These are phyloP conservation scores for Henricia sp. DNA, from an alignment of 53 echinoderm and acorn worm species.

Conservation along the genomic window DNA sequence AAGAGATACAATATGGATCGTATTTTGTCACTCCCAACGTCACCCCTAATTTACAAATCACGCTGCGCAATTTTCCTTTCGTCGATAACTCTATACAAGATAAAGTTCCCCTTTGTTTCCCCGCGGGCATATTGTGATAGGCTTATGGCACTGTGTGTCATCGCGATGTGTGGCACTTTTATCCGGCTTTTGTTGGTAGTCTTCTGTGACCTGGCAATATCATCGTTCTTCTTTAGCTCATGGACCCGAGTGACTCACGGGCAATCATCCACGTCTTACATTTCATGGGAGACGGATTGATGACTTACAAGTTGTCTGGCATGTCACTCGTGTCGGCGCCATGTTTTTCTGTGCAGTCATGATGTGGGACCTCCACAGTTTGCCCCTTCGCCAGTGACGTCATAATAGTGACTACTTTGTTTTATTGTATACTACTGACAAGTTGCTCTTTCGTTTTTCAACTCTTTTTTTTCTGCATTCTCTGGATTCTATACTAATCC, in stretches of 20 bases:
- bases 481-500: too few relatives aligned
- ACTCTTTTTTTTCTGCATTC: too few relatives aligned
- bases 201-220: too few relatives aligned
- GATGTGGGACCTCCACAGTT: not conserved
- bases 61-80: too few relatives aligned
- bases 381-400: too few relatives aligned
- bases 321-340: constrained; percentile 1
- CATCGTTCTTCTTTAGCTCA: constrained; percentile 1
- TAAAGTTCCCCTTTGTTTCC: not conserved
- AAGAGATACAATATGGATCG: not conserved
- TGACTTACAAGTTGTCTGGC: not conserved
- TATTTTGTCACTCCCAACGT: not conserved
- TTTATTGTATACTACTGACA: too few relatives aligned
- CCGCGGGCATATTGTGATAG: constrained; percentile 39
- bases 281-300: constrained; percentile 10
- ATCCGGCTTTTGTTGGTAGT: constrained; percentile 64
- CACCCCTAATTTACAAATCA: too few relatives aligned
- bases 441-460: too few relatives aligned
- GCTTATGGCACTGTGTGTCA: constrained; percentile 57
- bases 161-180: not conserved
- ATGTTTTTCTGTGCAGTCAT: constrained; percentile 47
- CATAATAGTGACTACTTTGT: too few relatives aligned
- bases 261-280: constrained; percentile 17
- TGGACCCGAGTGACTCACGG: constrained; percentile 44
- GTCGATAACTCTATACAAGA: too few relatives aligned